Conservation (phyloP, 2,113 vertebrate genomes). For the Ellobius talpinus region DNA sequence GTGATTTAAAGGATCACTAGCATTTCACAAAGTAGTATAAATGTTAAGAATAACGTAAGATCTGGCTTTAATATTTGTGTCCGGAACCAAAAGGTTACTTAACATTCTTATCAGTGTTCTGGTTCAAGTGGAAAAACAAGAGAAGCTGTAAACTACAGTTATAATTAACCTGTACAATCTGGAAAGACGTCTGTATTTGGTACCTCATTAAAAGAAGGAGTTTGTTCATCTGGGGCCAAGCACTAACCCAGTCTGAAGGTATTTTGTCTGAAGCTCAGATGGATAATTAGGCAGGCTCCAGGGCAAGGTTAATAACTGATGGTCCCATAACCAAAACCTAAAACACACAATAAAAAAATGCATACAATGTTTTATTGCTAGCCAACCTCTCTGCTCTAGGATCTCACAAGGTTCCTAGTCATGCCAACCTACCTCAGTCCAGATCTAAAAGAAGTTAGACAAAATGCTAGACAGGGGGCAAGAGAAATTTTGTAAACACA, state of each 20-base stretch:
- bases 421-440: background rate
- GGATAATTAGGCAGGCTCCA: slow-evolving; percentile 19
- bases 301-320: background rate
- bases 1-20: background rate
- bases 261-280: slow-evolving; percentile 31
- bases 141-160: slow-evolving; percentile 47
- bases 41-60: slow-evolving; percentile 26
- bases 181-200: slow-evolving; percentile 58
- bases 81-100: slow-evolving; percentile 54
- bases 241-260: background rate
- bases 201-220: slow-evolving; percentile 35
- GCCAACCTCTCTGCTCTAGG: background rate
- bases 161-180: slow-evolving; percentile 63
- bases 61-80: slow-evolving; percentile 51
- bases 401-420: background rate
- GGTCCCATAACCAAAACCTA: slow-evolving; percentile 7
- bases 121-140: slow-evolving; percentile 65
- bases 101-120: slow-evolving; percentile 48
- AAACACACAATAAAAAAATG: background rate
- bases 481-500: slow-evolving; percentile 39
- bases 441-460: slow-evolving; percentile 48
- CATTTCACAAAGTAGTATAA: background rate
- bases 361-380: slow-evolving; percentile 5
- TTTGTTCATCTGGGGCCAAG: slow-evolving; percentile 49
- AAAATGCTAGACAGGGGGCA: slow-evolving; percentile 11